Evolutionary conservation across 2,113 vertebrate species (phyloP).

Genomic region (Dipodomys ordii): DNA sequence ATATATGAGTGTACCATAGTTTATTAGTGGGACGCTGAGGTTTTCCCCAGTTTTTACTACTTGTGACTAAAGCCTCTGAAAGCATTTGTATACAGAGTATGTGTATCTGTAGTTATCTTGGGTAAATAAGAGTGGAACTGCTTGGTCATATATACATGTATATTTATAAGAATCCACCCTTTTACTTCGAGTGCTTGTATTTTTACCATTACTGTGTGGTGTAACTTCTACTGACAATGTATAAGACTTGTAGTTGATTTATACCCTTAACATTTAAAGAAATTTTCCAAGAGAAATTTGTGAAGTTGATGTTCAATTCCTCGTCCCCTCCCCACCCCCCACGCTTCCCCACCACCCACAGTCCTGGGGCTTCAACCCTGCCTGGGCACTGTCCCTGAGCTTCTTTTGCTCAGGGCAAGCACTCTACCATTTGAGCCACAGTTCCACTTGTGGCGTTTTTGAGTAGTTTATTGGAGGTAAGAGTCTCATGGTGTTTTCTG

Average conservation of each 20-base stretch:
- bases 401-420: too few species aligned
- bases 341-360: too few species aligned
- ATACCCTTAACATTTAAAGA: neutral
- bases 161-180: slow-evolving; percentile 11
- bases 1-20: neutral
- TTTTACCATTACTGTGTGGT: neutral
- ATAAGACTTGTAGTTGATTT: neutral
- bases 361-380: too few species aligned
- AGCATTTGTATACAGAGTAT: neutral
- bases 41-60: neutral
- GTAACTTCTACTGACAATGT: neutral
- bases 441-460: too few species aligned
- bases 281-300: neutral
- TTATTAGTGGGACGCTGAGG: neutral
- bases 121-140: neutral
- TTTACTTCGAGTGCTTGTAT: neutral
- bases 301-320: neutral
- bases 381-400: too few species aligned
- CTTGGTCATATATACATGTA: neutral
- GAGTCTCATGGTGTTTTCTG: too few species aligned
- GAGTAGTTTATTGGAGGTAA: too few species aligned
- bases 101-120: neutral
- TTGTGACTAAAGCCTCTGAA: slow-evolving; percentile 11
- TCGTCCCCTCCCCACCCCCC: too few species aligned
- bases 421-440: too few species aligned